Base-by-base conservation (phyloP, 1,140 invertebrate species). In the Propsilocerus akamusi region DNA sequence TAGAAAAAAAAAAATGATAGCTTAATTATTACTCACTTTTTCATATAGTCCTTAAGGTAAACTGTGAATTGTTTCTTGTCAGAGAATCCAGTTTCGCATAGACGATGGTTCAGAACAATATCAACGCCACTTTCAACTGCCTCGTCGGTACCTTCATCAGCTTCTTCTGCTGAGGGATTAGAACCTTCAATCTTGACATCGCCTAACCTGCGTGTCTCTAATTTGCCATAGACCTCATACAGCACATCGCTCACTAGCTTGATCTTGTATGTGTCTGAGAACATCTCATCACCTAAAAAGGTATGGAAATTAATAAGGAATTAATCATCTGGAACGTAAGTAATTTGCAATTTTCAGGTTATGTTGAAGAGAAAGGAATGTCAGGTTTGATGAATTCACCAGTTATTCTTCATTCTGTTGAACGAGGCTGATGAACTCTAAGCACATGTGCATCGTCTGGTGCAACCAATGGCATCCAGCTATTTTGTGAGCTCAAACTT, bases 11-110 rank as follows among this genome's bases (percentile, higher is more conserved):
- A 25, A 26, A 8, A 25, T 25, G 25, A 25, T n/a, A 7, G 23
- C 5, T 24, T 41, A 26, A 20, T 49, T 17, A 37, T 49, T 55
- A 79, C 73, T 76, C 70, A 86, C 80, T 86, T 88, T 71, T 96
- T 96, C 85, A 97, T 95, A 68, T 92, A 97, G 56, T 89, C 87
- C 68, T 97, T 97, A 55, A 97, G 75, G 69, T 97, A 96, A 47
- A 75, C 62, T 54, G 89, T 92, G 66, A 88, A 97, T 22, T 83
- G 84, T 68, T 91, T 91, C 61, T 90, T 91, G 66, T 89, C 85
- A 51, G 71, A 70, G 58, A 91, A 91, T 48, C 83, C 86, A 25
- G 83, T 87, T 72, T 96, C 92, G 52, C 71, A 65, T 30, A 97
- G 76, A 64, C 88, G 77, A 61, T 96, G 89, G 66, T 96, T 95